Evolutionary conservation across 2,888 invertebrate species (phyloP).

Genomic region (Drosophila lutescens): DNA sequence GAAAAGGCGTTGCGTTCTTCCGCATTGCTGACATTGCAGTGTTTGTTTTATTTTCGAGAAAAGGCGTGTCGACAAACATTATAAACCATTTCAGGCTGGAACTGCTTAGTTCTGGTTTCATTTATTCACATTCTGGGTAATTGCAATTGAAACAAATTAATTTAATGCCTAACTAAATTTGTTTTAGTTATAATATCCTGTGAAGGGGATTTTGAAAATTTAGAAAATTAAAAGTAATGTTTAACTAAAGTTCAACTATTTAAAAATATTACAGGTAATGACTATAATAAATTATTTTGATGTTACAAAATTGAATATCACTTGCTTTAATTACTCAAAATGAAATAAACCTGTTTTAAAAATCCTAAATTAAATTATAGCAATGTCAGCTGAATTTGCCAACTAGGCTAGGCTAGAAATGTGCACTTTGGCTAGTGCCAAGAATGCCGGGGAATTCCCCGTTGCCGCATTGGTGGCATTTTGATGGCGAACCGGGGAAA

Average conservation of each 20-base stretch:
- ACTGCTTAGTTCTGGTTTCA: not conserved
- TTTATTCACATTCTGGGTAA: not conserved
- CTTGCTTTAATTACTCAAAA: too few species aligned
- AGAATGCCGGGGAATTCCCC: constrained; percentile 30
- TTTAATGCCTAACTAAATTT: too few species aligned
- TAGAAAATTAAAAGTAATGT: too few species aligned
- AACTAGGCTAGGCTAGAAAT: constrained; percentile 8
- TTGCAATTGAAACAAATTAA: not conserved
- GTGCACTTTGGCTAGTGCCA: constrained; percentile 35
- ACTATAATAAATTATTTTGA: too few species aligned
- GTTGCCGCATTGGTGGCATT: constrained; percentile 39
- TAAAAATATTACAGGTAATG: too few species aligned
- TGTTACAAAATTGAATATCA: too few species aligned
- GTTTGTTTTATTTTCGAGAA: not conserved
- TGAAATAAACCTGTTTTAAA: too few species aligned
- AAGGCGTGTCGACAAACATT: not conserved
- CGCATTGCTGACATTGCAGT: constrained; percentile 24
- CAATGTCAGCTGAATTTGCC: constrained; percentile 10
- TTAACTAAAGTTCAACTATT: too few species aligned
- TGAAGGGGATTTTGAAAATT: too few species aligned
- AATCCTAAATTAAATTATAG: not conserved
- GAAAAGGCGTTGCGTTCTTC: constrained; percentile 3
- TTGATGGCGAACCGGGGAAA: constrained; percentile 8
- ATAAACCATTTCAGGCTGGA: not conserved
- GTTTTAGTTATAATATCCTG: too few species aligned